Evolutionary conservation across 2,888 invertebrate genomes (phyloP).

Genomic region (Labia minor): DNA sequence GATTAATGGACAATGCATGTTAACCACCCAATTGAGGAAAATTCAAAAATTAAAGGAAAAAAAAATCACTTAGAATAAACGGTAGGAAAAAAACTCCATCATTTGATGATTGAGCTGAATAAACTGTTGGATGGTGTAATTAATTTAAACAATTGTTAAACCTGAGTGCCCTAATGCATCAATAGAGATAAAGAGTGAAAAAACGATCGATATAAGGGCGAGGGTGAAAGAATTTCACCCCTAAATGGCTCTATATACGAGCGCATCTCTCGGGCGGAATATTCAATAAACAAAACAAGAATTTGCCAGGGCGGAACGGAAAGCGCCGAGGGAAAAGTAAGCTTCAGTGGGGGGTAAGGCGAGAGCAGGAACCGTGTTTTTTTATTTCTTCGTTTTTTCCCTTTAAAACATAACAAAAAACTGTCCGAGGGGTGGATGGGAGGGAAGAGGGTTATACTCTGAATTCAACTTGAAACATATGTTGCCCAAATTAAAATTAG

Average conservation of each 20-base stretch:
- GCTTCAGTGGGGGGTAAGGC: neutral
- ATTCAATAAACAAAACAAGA: conserved; percentile 13
- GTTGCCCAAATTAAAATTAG: neutral
- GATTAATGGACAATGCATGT: neutral
- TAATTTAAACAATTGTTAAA: neutral
- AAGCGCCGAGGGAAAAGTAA: conserved; percentile 13
- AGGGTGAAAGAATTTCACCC: conserved; percentile 13
- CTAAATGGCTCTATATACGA: conserved; percentile 13
- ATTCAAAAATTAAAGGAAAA: neutral
- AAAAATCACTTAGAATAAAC: neutral
- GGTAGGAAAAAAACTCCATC: neutral
- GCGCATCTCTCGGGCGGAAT: conserved; percentile 13
- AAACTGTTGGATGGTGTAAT: neutral
- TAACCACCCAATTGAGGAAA: neutral
- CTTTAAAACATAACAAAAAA: neutral
- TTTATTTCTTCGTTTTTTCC: neutral
- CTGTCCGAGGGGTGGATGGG: too few species aligned
- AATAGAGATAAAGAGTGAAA: neutral
- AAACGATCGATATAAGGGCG: conserved; percentile 3
- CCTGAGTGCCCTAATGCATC: neutral
- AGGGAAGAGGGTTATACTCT: too few species aligned
- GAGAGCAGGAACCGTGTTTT: neutral
- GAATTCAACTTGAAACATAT: neutral
- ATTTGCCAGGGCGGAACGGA: conserved; percentile 9
- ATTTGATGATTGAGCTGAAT: neutral